Evolutionary conservation across 2,113 vertebrate species (phyloP), one percentile per base, ranked within the genome.

Genomic region (Protobothrops mucrosquamatus): DNA sequence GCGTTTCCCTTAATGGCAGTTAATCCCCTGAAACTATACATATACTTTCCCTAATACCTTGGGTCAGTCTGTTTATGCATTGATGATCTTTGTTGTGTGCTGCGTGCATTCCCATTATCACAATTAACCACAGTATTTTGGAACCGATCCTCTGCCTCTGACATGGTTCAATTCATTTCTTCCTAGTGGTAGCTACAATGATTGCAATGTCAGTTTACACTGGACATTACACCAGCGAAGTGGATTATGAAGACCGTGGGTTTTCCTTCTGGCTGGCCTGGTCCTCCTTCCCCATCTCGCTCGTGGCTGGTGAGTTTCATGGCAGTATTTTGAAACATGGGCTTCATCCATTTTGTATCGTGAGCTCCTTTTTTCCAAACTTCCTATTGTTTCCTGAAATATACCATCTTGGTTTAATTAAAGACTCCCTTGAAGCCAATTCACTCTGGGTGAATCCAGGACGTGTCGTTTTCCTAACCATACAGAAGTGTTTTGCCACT

Each of bases 201-300:
- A n/a, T 91, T 10, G 54, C 7, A 48, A 91, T 91, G 91, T 86
- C 91, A 12, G 1, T 91, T 10, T 91, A 91, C 22, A 91, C 91
- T 12, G 74, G 91, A n/a, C 2, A 59, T 20, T 91, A 26, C 81
- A 59, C 91, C 4, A 46, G 1, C 1, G 24, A 48, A 0, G 15
- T 23, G 20, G 2, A 4, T 86, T 6, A 12, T 3, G 8, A 57
- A 14, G 0, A 15, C 7, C 91, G 74, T 43, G 91, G 91, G 3
- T 86, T 55, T 81, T 59, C 69, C 18, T 91, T 59, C 54, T 48
- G 18, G 54, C 12, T 91, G 18, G 81, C 54, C 24, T 91, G 91
- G 91, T 46, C 51, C 2, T 46, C 22, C 24, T 86, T 91, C 26
- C 54, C 12, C 12, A 1, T 57, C 39, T 86, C 12, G 7, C 3